A percentile compares a stretch with the other conserved stretches of the same genome.
These are phyloP conservation scores for Zoanthus solanderi DNA, from an alignment of 92 coral and sea anemone genomes.

Conservation along the genomic window DNA sequence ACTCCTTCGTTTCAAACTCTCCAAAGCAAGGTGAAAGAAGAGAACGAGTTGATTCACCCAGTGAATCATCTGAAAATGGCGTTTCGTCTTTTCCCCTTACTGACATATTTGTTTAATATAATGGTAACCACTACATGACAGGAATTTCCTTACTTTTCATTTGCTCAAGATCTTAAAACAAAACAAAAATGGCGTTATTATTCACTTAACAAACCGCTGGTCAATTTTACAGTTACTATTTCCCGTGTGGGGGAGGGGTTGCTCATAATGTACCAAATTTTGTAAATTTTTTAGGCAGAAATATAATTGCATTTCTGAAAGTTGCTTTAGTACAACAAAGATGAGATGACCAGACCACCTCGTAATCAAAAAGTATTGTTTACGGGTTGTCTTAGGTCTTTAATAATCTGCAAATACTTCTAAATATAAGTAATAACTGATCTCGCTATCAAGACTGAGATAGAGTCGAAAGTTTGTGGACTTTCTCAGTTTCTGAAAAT, in stretches of 20 bases:
- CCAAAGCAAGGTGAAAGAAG: slow-evolving; percentile 81
- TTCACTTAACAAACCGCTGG: slow-evolving; percentile 34
- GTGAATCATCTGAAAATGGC: slow-evolving; percentile 79
- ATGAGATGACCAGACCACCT: too few species aligned
- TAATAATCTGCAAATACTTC: too few species aligned
- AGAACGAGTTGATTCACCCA: slow-evolving; percentile 97
- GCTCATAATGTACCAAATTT: background rate
- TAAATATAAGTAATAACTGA: too few species aligned
- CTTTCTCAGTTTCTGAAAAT: too few species aligned
- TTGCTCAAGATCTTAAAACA: background rate
- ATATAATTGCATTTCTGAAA: too few species aligned
- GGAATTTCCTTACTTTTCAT: background rate
- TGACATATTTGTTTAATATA: slow-evolving; percentile 10
- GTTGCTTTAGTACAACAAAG: too few species aligned
- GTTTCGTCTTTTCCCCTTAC: slow-evolving; percentile 9
- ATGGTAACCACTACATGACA: background rate
- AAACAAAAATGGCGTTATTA: slow-evolving; percentile 48
- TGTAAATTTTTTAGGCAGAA: too few species aligned
- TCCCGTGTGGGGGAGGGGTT: background rate
- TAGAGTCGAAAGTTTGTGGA: too few species aligned
- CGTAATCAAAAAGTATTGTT: too few species aligned
- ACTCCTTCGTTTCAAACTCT: slow-evolving; percentile 39
- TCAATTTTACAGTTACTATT: background rate
- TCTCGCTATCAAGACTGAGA: too few species aligned
- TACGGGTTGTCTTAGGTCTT: too few species aligned